A percentile compares a stretch with the other conserved stretches of the same genome.
These are phyloP conservation scores for Tapirus indicus DNA, from an alignment of 2,797 vertebrate species.

Conservation along the genomic window DNA sequence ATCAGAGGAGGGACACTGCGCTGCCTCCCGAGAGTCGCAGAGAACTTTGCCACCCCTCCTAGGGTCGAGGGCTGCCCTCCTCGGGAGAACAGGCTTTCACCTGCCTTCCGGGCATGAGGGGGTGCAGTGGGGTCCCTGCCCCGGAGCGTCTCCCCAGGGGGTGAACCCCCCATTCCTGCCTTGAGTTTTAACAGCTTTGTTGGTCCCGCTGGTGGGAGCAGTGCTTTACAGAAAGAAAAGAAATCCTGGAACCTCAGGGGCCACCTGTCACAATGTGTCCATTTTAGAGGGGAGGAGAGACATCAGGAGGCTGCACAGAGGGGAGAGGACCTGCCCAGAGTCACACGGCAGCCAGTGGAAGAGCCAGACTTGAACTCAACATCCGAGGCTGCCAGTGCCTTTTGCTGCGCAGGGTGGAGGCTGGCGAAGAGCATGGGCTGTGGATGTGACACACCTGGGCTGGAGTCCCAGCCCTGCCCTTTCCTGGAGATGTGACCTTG, in stretches of 20 bases:
- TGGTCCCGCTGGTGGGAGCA: background rate
- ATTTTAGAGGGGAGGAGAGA: background rate
- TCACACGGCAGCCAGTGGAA: rapidly evolving
- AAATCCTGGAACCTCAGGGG: background rate
- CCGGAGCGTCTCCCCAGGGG: background rate
- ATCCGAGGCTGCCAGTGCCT: rapidly evolving
- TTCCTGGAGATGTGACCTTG: background rate
- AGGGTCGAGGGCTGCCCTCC: background rate
- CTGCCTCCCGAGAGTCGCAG: rapidly evolving
- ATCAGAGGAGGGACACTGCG: background rate
- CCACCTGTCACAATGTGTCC: background rate
- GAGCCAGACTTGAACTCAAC: background rate
- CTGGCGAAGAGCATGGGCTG: background rate
- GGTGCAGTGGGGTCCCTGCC: rapidly evolving
- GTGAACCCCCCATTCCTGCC: background rate
- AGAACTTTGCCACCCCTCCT: no score
- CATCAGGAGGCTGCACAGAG: background rate
- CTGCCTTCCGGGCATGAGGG: background rate
- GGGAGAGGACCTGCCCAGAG: background rate
- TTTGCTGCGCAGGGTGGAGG: background rate
- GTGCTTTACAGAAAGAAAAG: background rate
- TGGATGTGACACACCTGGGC: background rate
- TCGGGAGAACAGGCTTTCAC: background rate
- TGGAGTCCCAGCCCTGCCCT: background rate
- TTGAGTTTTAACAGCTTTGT: background rate